Evolutionary conservation across 2,888 invertebrate species (phyloP).

Genomic region (Lasioglossum villosulum): DNA sequence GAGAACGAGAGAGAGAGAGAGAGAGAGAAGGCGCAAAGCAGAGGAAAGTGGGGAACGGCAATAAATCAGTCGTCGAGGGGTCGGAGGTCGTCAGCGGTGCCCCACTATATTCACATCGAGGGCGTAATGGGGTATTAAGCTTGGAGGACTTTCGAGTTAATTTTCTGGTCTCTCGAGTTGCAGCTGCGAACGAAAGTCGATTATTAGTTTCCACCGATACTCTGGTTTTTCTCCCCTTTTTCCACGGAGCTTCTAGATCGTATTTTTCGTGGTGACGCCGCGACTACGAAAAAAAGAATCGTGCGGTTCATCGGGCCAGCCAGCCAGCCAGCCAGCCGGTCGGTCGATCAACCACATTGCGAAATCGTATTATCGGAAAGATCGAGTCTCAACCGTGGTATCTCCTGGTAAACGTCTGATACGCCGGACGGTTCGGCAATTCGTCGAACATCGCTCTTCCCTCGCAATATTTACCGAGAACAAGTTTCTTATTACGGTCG

Average conservation of each 20-base stretch:
- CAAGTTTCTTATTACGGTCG: not conserved
- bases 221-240: conserved; percentile 7
- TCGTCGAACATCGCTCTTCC: not conserved
- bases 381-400: not conserved
- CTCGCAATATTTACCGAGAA: not conserved
- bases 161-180: conserved; percentile 44
- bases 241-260: not conserved
- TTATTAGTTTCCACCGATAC: conserved; percentile 64
- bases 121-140: conserved; percentile 69
- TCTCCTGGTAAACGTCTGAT: not conserved
- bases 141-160: conserved; percentile 61
- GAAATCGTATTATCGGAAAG: conserved; percentile 8
- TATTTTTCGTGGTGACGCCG: not conserved
- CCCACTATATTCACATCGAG: conserved; percentile 66
- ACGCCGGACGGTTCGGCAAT: not conserved
- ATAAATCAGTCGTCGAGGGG: conserved; percentile 76
- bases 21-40: conserved; percentile 29
- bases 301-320: not conserved
- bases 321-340: not conserved
- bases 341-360: conserved; percentile 3
- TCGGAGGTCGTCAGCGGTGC: conserved; percentile 72
- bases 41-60: conserved; percentile 32
- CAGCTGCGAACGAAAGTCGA: conserved; percentile 62
- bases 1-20: not conserved
- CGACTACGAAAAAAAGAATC: not conserved